Base-by-base conservation (phyloP, 2,113 vertebrate species). In the Elanus axillaris region DNA sequence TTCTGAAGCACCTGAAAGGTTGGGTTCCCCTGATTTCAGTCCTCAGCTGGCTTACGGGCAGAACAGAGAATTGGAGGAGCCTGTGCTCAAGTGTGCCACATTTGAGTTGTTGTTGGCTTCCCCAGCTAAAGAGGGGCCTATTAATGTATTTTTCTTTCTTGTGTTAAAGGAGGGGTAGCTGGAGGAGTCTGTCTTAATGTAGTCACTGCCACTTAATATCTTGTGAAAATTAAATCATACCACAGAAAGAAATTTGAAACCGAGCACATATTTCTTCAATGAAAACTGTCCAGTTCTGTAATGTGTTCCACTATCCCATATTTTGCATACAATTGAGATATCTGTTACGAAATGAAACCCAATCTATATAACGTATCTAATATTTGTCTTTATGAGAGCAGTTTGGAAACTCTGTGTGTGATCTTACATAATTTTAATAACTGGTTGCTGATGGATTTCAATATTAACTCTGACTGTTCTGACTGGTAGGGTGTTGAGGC, bases 351-450 rank as follows among this genome's bases (percentile, higher is more conserved):
- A 96, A 90, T 90, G 7, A 91, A 91, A 52, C 12, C 18, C 36
- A 85, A 85, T 94, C 86, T 91, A 20, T 77, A 76, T 60, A 91
- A 78, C 53, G 43, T 95, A 90, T 96, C 90, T 95, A 80, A 84
- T 96, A 93, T 94, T 93, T 97, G 52, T 88, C 80, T 96, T 93
- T 90, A 85, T 95, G 91, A 95, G 81, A 94, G 67, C 43, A 93
- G 84, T 92, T 96, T 97, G 94, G 93, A 97, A 97, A 96, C 84
- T 55, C 47, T 95, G 84, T 94, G 91, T 97, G 95, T 88, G 94
- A 96, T 96, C 93, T 96, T 94, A 93, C 95, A 90, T 95, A 82
- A 93, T 90, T 91, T 97, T 97, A 97, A 97, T 97, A 95, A 94
- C 74, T 86, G 87, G 89, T 90, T 97, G 96, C 87, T 97, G 96